Percentiles rank a stretch among this genome's conserved stretches.
Evolutionary conservation across 53 echinoderm and acorn worm species (phyloP).

Genomic region (Mesocentrotus franciscanus): DNA sequence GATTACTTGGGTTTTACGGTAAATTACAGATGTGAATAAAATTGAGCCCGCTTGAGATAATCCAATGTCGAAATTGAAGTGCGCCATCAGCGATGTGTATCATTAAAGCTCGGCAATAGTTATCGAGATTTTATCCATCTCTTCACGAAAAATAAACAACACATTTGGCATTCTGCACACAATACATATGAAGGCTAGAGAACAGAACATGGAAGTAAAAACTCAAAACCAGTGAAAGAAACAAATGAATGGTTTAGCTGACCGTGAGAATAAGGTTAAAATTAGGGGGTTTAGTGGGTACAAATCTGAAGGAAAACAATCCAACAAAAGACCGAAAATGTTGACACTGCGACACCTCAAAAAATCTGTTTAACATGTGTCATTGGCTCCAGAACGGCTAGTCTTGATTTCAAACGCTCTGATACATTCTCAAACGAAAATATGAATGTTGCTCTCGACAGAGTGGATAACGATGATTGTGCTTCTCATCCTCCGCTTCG

Average conservation of each 20-base stretch:
- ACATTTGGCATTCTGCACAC: neutral
- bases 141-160: neutral
- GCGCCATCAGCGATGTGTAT: conserved; percentile 2
- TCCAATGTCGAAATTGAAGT: neutral
- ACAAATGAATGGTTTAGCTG: neutral
- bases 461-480: too few species aligned
- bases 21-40: too few species aligned
- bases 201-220: neutral
- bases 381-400: neutral
- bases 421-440: neutral
- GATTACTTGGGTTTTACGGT: too few species aligned
- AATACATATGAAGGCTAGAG: neutral
- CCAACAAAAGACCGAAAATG: conserved; percentile 18
- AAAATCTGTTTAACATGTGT: conserved; percentile 38
- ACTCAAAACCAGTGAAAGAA: neutral
- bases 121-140: neutral
- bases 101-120: neutral
- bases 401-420: neutral
- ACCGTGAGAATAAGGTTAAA: conserved; percentile 30
- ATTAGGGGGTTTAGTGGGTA: neutral
- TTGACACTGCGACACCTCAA: conserved; percentile 42
- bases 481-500: neutral
- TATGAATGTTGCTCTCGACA: neutral
- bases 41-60: neutral
- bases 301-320: conserved; percentile 29